These are phyloP conservation scores for Epiperipatus broadwayi DNA, from an alignment of 2,888 invertebrate species.

Conservation along the genomic window DNA sequence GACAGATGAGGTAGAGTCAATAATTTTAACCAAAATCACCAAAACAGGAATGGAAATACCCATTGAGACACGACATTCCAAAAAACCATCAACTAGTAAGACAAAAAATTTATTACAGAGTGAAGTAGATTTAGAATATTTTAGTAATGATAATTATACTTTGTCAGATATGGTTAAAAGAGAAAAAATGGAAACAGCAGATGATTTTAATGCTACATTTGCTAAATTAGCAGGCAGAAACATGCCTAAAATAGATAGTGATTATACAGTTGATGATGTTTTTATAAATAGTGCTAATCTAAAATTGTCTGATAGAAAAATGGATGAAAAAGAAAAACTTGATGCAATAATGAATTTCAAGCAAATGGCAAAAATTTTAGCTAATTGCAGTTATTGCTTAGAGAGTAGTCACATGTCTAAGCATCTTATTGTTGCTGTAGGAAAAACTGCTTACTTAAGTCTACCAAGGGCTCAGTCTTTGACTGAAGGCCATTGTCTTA, in stretches of 20 bases:
- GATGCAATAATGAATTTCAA: constrained; percentile 38
- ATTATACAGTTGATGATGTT: constrained; percentile 57
- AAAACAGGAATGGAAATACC: too few species aligned
- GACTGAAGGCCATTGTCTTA: constrained; percentile 59
- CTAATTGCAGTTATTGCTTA: constrained; percentile 54
- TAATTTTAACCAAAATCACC: too few species aligned
- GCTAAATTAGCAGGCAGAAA: constrained; percentile 46
- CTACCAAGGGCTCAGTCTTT: constrained; percentile 61
- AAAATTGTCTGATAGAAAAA: constrained; percentile 40
- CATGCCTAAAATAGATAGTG: constrained; percentile 27
- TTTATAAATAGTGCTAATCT: constrained; percentile 57
- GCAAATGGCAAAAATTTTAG: constrained; percentile 19
- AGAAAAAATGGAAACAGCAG: constrained; percentile 53
- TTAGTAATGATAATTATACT: constrained; percentile 70
- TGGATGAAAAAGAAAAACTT: constrained; percentile 41
- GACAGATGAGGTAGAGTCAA: too few species aligned
- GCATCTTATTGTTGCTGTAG: constrained; percentile 61
- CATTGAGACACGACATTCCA: too few species aligned
- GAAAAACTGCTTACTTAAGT: constrained; percentile 60
- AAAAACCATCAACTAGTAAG: too few species aligned
- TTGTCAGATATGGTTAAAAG: constrained; percentile 55
- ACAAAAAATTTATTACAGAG: too few species aligned
- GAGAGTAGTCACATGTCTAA: constrained; percentile 59
- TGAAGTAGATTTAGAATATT: constrained; percentile 64
- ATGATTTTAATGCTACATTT: constrained; percentile 60